Evolutionary conservation across 2,797 vertebrate genomes (phyloP).

Genomic region (Masticophis lateralis): DNA sequence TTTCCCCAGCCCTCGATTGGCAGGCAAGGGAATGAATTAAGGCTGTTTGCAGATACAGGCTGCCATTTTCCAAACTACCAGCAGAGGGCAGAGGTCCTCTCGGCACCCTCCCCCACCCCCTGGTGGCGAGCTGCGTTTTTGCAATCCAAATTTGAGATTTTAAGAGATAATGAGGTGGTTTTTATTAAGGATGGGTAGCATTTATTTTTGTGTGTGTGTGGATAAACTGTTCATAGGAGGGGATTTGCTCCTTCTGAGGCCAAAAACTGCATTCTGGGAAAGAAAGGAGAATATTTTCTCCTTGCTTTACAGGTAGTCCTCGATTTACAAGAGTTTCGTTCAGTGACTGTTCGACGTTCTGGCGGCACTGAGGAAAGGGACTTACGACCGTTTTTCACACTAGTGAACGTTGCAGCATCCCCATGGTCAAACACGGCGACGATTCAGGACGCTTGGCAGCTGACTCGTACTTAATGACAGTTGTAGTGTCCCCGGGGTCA

Average conservation of each 20-base stretch:
- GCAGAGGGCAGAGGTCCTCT: neutral
- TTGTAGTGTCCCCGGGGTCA: neutral
- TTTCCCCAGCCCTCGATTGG: neutral
- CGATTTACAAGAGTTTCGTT: neutral
- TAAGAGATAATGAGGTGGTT: too few species aligned
- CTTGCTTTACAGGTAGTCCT: neutral
- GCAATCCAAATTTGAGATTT: neutral
- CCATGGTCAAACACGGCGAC: neutral
- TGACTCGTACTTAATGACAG: neutral
- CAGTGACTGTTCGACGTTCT: neutral
- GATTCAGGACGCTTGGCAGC: neutral
- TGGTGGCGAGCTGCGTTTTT: neutral
- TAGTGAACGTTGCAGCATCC: neutral
- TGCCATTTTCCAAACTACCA: neutral
- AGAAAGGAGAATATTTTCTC: neutral
- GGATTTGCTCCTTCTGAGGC: neutral
- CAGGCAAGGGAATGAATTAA: too few species aligned
- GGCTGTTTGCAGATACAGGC: neutral
- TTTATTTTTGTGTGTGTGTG: neutral
- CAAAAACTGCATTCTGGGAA: neutral
- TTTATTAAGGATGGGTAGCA: neutral
- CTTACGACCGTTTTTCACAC: neutral
- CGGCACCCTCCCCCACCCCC: neutral
- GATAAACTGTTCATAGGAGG: too few species aligned
- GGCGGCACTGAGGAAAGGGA: too few species aligned